phyloP scores from a whole-genome alignment of 2,797 vertebrate genomes.

The Limnodromus scolopaceus region DNA sequence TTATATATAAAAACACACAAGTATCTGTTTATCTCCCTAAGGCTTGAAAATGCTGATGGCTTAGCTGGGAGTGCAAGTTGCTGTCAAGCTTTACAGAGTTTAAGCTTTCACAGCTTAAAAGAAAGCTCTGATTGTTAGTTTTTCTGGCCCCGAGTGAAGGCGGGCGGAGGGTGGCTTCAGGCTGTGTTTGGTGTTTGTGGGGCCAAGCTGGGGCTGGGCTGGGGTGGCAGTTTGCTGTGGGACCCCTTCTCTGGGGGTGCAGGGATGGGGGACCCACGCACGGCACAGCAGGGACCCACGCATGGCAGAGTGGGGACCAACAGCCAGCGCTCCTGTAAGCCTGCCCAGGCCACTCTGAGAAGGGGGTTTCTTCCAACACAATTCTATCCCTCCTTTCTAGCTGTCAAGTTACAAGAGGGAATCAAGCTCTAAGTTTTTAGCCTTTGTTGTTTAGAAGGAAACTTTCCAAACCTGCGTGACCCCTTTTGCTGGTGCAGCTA shows the following conservation, averaged over 20 bases:
- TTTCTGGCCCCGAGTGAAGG: neutral
- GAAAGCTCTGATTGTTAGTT: slow-evolving; percentile 15
- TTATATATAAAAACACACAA: slow-evolving; percentile 19
- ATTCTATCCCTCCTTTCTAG: neutral
- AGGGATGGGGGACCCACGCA: neutral
- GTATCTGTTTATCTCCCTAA: neutral
- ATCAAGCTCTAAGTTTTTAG: neutral
- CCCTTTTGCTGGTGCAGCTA: neutral
- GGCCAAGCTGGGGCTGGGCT: neutral
- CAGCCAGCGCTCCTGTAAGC: neutral
- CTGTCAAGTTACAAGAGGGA: neutral
- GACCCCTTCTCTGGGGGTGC: neutral
- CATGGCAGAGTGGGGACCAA: rapidly evolving
- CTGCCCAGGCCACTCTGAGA: neutral
- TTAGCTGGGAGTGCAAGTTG: neutral
- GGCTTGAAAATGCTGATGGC: slow-evolving; percentile 40
- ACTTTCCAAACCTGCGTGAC: neutral
- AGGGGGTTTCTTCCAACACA: neutral
- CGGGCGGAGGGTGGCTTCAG: neutral
- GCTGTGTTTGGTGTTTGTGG: neutral
- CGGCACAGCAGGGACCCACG: neutral
- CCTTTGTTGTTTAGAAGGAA: neutral
- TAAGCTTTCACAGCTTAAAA: neutral
- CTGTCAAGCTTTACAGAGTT: neutral
- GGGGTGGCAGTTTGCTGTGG: neutral